Base-by-base conservation (phyloP, 2,888 invertebrate species). In the Tuberolachnus salignus region DNA sequence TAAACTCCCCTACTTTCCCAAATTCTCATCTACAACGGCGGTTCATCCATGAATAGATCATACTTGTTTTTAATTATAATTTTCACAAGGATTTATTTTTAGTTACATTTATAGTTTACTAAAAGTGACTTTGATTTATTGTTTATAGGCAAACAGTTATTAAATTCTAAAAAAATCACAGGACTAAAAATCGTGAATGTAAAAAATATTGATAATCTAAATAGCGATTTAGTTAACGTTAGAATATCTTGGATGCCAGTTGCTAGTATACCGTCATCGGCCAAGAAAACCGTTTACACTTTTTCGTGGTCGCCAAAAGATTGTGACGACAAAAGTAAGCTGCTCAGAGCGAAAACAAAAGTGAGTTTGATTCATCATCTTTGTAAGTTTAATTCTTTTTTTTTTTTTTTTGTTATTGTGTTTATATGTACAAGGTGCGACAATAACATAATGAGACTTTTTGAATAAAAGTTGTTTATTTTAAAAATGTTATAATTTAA, bases 181-280 rank as follows among this genome's bases (percentile, higher is more conserved):
- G 75, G 34, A 16, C 10, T 75, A 8, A 75, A 75, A 75, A 16
- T 75, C 10, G 75, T 75, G 10, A 57, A 57, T 34, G 53, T 66
- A 13, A 44, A 55, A 14, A 21, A 26, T 46, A 14, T n/a, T 26
- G 26, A 75, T 26, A 66, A 42, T 1, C 8, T 21, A 10, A n/a
- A 26, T 9, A 46, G n/a, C 16, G 42, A 75, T 66, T 46, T 53
- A 19, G 55, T 75, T 21, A 55, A 55, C 1, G 75, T 23, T 6
- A 57, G 66, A 21, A 57, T 75, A 46, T 75, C 75, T 1, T 75
- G 75, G 75, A 55, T 26, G 46, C 75, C 66, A 14, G 23, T 55
- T 10, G 57, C 10, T 26, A 55, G 34, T n/a, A n/a, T n/a, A 34
- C 34, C 34, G 6, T 34, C 6, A 34, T 34, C 57, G 75, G 4